Evolutionary conservation across 2,888 invertebrate genomes (phyloP).

Genomic region (Thecophora atra): DNA sequence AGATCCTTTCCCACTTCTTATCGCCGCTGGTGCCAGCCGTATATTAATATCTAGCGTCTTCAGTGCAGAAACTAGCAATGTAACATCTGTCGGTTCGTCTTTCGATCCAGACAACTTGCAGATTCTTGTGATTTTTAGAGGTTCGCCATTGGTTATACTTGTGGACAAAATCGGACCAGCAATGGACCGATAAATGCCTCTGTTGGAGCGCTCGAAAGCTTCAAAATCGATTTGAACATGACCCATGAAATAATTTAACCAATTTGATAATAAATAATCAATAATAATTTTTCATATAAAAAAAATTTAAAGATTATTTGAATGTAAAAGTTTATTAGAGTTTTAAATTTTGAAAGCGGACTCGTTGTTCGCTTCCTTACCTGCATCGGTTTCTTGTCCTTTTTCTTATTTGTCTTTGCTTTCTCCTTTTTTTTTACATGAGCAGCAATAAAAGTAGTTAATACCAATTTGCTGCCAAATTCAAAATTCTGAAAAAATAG

Average conservation of each 20-base stretch:
- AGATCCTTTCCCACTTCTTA: background rate
- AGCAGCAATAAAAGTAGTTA: too few species aligned
- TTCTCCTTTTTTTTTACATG: too few species aligned
- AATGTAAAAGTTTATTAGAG: background rate
- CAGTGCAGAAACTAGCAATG: background rate
- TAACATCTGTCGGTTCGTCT: slow-evolving; percentile 12
- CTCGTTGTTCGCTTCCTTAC: background rate
- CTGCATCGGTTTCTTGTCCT: background rate
- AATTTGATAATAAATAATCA: background rate
- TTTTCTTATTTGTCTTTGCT: background rate
- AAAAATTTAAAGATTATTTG: background rate
- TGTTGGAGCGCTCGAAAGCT: background rate
- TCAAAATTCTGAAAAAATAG: background rate
- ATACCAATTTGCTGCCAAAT: too few species aligned
- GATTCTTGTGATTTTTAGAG: background rate
- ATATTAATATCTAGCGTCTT: slow-evolving; percentile 18
- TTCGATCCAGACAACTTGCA: background rate
- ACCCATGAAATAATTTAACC: background rate
- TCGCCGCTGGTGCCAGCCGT: background rate
- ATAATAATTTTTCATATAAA: background rate
- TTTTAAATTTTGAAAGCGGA: background rate
- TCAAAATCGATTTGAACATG: slow-evolving; percentile 16
- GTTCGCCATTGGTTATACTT: slow-evolving; percentile 2
- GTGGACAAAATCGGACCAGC: slow-evolving; percentile 12
- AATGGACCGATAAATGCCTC: background rate